These are phyloP conservation scores for Semicossyphus pulcher DNA, from an alignment of 2,113 vertebrate genomes.

Conservation along the genomic window DNA sequence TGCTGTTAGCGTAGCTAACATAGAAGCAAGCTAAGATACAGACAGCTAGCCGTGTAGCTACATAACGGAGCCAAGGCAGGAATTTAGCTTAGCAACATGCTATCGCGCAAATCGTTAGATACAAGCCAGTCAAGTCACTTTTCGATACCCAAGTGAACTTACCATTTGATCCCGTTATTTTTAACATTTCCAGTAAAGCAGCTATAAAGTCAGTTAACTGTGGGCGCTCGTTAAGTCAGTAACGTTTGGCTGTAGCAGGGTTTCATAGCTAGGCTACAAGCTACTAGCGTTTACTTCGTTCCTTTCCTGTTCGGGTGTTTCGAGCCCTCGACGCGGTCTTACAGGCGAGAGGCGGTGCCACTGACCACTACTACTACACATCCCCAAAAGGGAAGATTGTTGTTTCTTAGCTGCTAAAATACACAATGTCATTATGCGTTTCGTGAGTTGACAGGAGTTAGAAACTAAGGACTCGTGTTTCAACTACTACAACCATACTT, in stretches of 20 bases:
- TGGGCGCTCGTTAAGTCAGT: background rate
- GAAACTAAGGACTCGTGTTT: no score
- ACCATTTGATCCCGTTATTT: conserved; percentile 66
- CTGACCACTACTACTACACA: background rate
- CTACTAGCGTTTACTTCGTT: conserved; percentile 59
- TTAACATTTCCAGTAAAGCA: conserved; percentile 12
- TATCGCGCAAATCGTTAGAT: conserved; percentile 35
- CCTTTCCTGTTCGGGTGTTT: background rate
- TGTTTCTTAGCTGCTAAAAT: background rate
- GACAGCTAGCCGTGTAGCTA: conserved; percentile 25
- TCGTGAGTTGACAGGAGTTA: background rate
- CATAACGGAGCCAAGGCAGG: conserved; percentile 33
- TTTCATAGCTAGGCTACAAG: conserved; percentile 60
- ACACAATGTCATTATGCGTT: background rate
- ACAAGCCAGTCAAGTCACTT: background rate
- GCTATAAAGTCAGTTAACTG: background rate
- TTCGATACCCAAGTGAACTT: background rate
- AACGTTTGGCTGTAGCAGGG: conserved; percentile 12
- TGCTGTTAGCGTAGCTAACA: conserved; percentile 15
- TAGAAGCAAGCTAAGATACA: background rate
- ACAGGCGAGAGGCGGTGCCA: conserved; percentile 43
- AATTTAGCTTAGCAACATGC: conserved; percentile 47
- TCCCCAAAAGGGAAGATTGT: background rate
- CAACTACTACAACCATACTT: no score
- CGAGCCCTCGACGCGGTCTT: conserved; percentile 41